These are phyloP conservation scores for Rhimphoctona megacephalus DNA, from an alignment of 2,888 invertebrate species.

Conservation along the genomic window DNA sequence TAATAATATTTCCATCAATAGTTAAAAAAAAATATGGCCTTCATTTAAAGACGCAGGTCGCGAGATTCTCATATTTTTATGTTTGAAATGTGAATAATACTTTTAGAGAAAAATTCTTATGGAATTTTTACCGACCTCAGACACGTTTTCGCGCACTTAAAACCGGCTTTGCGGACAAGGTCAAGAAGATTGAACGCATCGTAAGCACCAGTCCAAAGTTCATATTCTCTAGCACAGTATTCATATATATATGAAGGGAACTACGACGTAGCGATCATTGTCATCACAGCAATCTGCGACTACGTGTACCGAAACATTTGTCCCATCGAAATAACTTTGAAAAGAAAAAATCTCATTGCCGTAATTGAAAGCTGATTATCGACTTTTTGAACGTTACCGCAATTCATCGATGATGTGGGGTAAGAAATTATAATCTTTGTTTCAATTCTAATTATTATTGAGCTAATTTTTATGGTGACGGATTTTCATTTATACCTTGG, in stretches of 20 bases:
- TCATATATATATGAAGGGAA: slow-evolving; percentile 11
- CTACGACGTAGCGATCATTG: slow-evolving; percentile 12
- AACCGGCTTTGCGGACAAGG: slow-evolving; percentile 16
- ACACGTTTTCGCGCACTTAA: not conserved
- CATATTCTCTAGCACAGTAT: not conserved
- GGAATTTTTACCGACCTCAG: not conserved
- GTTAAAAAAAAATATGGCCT: not conserved
- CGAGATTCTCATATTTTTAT: not conserved
- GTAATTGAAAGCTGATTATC: not conserved
- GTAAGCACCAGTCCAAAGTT: slow-evolving; percentile 27
- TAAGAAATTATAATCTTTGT: slow-evolving; percentile 8
- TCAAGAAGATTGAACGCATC: not conserved
- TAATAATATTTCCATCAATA: not conserved
- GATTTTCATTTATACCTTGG: not conserved
- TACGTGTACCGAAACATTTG: not conserved
- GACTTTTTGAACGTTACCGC: not conserved
- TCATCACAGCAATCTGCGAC: not conserved
- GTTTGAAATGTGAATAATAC: not conserved
- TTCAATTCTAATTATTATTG: not conserved
- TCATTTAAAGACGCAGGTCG: not conserved
- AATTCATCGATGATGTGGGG: slow-evolving; percentile 29
- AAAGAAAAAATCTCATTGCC: not conserved
- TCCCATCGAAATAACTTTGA: not conserved
- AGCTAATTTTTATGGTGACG: not conserved
- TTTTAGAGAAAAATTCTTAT: not conserved